Percentiles rank a stretch among this genome's conserved stretches.
phyloP scores from a whole-genome alignment of 2,888 invertebrate species.

The Muscina levida region DNA sequence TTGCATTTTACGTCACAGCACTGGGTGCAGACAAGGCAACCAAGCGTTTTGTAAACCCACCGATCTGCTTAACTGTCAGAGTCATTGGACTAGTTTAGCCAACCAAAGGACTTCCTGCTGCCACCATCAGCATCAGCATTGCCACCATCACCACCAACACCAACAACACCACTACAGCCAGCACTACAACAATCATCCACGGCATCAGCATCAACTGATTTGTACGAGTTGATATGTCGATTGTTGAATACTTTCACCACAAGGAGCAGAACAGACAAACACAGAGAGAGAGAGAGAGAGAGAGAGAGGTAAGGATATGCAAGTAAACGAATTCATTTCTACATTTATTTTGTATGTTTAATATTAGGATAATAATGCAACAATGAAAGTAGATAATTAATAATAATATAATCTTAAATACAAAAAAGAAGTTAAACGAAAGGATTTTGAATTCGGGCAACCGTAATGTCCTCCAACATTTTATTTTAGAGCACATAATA shows the following conservation, averaged over 20 bases:
- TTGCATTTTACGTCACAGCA: neutral
- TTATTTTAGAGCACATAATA: too few relatives aligned
- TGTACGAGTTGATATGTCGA: neutral
- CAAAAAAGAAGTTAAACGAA: too few relatives aligned
- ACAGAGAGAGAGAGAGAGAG: neutral
- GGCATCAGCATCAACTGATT: neutral
- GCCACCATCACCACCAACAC: slow-evolving; percentile 25
- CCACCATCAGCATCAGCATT: slow-evolving; percentile 13
- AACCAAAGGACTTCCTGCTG: slow-evolving; percentile 19
- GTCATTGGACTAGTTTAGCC: neutral
- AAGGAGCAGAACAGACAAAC: too few relatives aligned
- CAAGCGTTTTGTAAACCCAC: slow-evolving; percentile 46
- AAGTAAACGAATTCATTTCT: neutral
- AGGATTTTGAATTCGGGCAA: too few relatives aligned
- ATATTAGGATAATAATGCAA: too few relatives aligned
- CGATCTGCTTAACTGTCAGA: neutral
- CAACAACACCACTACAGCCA: slow-evolving; percentile 13
- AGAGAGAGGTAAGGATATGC: slow-evolving; percentile 7
- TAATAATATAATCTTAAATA: too few relatives aligned
- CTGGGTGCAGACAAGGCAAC: slow-evolving; percentile 3
- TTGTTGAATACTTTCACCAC: neutral
- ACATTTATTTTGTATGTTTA: neutral
- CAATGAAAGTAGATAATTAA: too few relatives aligned
- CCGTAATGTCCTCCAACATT: too few relatives aligned
- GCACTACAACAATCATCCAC: neutral